Conservation (phyloP, 2,888 invertebrate species). For the Rhorus exstirpatorius region DNA sequence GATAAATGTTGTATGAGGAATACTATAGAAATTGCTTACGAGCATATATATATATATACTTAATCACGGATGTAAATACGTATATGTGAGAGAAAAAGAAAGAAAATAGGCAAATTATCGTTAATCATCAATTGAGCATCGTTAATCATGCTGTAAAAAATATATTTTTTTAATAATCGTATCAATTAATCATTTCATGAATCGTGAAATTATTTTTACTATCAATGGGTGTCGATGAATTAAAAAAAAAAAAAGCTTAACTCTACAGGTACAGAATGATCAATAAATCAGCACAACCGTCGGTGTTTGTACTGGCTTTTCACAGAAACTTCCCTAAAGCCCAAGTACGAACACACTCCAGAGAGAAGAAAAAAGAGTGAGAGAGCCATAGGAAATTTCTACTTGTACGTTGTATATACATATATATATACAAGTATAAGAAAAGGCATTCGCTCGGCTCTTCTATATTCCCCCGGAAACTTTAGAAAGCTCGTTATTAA, state of each 20-base stretch:
- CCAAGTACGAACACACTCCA: slow-evolving; percentile 17
- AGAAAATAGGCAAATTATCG: slow-evolving; percentile 49
- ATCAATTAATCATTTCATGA: slow-evolving; percentile 10
- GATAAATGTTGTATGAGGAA: background rate
- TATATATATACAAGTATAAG: slow-evolving; percentile 31
- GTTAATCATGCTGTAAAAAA: slow-evolving; percentile 33
- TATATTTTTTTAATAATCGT: slow-evolving; percentile 34
- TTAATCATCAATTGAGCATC: slow-evolving; percentile 14
- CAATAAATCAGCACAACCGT: slow-evolving; percentile 52
- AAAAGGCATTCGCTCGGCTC: slow-evolving; percentile 23
- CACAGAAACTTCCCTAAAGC: slow-evolving; percentile 39
- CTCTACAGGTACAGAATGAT: slow-evolving; percentile 19
- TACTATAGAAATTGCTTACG: slow-evolving; percentile 3
- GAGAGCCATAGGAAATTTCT: slow-evolving; percentile 23
- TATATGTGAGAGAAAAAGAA: slow-evolving; percentile 22
- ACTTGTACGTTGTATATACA: background rate
- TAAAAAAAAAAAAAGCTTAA: background rate
- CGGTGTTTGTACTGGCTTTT: slow-evolving; percentile 12
- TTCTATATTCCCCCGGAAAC: slow-evolving; percentile 48
- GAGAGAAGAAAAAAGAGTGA: background rate
- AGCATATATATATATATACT: too few relatives aligned
- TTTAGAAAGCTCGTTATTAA: slow-evolving; percentile 66
- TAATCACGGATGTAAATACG: slow-evolving; percentile 41
- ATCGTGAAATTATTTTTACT: slow-evolving; percentile 1
- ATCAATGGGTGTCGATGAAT: background rate